Evolutionary conservation across 1,140 invertebrate species (phyloP).

Genomic region (Penaeus japonicus): DNA sequence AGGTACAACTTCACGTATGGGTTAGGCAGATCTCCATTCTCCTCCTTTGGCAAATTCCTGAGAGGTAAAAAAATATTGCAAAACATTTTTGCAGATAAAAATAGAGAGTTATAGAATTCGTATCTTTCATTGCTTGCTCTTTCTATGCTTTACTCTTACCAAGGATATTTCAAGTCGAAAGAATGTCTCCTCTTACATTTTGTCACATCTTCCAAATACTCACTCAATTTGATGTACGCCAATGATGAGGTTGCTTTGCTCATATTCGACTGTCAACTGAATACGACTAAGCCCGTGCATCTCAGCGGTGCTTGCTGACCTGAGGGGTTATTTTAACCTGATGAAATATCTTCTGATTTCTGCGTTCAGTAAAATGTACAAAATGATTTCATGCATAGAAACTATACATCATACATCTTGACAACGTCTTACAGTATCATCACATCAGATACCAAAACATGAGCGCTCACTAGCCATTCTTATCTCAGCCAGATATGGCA

Average conservation of each 20-base stretch:
- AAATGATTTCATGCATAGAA: too few species aligned
- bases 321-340: neutral
- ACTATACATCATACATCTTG: too few species aligned
- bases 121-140: too few species aligned
- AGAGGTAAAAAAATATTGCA: constrained; percentile 11
- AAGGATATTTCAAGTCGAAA: too few species aligned
- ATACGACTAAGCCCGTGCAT: constrained; percentile 70
- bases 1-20: constrained; percentile 94
- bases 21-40: constrained; percentile 87
- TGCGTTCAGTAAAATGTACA: too few species aligned
- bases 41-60: constrained; percentile 82
- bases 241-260: constrained; percentile 80
- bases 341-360: neutral
- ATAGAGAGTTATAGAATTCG: too few species aligned
- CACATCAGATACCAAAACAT: too few species aligned
- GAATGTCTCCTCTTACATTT: neutral
- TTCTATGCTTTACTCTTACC: too few species aligned
- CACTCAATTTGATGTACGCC: constrained; percentile 90
- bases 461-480: too few species aligned
- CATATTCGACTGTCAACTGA: constrained; percentile 84
- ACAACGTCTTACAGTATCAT: too few species aligned
- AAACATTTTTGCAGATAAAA: too few species aligned
- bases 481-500: too few species aligned
- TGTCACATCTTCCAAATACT: constrained; percentile 64
- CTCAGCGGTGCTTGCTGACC: constrained; percentile 32